Evolutionary conservation across 2,113 vertebrate species (phyloP), one percentile per base, ranked within the genome.

Genomic region (Eira barbara): DNA sequence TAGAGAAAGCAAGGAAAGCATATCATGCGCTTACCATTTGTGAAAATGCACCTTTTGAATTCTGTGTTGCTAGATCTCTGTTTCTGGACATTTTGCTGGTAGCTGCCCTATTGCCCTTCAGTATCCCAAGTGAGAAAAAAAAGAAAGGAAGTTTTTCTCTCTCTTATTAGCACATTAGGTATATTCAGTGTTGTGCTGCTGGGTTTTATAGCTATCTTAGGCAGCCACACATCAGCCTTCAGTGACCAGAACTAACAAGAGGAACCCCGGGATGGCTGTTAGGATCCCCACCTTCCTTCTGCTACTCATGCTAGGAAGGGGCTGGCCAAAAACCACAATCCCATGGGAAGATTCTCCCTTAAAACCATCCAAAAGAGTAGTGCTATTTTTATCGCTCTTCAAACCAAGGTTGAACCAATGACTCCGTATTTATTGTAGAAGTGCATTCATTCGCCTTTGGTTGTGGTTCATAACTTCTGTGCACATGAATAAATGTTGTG

Each of bases 241-340:
- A 74, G n/a, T 42, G 49, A 96, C n/a, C 69, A 94, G 13, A 95
- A 88, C 36, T 95, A 96, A 73, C 79, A 49, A 92, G 82, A 92
- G 14, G 2, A 36, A 36, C n/a, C 7, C 10, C 4, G 57, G 27
- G 27, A 36, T 61, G 4, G 23, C 27, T 92, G 0, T 84, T 34
- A 55, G 25, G n/a, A 88, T 42, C 23, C 10, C 1, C 20, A 14
- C 23, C 23, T 74, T 63, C 14, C 39, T 84, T 81, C 39, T 57
- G 6, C 8, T 69, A 6, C 17, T 84, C 36, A 21, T 4, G 6
- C 27, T 79, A 21, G 31, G 34, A 95, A 92, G 13, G 27, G 12
- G 34, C 39, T 95, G 45, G 2, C 11, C 63, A 71, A 65, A 89
- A 87, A 21, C 29, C 49, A 45, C 21, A 7, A 82, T 49, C 34